Evolutionary conservation across 2,797 vertebrate genomes (phyloP), one percentile per base, ranked within the genome.

Genomic region (Chelon auratus): DNA sequence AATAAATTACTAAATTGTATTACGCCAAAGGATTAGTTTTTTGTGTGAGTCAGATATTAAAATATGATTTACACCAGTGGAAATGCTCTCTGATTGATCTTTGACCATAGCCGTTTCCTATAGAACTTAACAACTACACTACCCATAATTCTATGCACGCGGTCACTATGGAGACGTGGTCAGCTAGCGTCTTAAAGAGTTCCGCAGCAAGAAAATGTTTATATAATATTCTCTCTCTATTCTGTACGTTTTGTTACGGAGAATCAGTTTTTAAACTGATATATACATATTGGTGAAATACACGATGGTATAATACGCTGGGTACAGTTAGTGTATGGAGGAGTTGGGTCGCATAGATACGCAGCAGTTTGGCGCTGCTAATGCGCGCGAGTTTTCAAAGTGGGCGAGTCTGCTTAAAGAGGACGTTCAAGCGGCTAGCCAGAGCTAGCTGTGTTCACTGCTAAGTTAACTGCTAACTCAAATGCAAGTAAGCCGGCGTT

Each of bases 371-470:
- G 90, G 89, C 94, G 94, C 94, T 91, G 91, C 64, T 76, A 40
- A 36, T 57, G 84, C 89, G 92, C 95, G 94, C 93, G 94, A 93
- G 80, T 89, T 94, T 95, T 95, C 87, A 94, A 95, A 92, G 86
- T 71, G 83, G 77, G 79, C 72, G 72, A 86, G 79, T 63, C 53
- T 40, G 5, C 11, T 85, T 76, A 66, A 72, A 79, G 81, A 55
- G 65, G 65, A 73, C 57, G 57, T 20, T 9, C 26, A 13, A 3
- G n/a, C 9, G 6, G 68, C 68, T 81, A 85, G 58, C 64, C 33
- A 3, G 5, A 47, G 72, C 53, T 85, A 80, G 68, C 75, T 42
- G 54, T 22, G 26, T 36, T 15, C 1, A 17, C 5, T 14, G 24
- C 2, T 3, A 0, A 1, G 26, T 36, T 15, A 1, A 17, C 5